Percentiles rank a stretch among this genome's conserved stretches.
These are phyloP conservation scores for Tachypleus tridentatus DNA, from an alignment of 1,140 invertebrate genomes.

Conservation along the genomic window DNA sequence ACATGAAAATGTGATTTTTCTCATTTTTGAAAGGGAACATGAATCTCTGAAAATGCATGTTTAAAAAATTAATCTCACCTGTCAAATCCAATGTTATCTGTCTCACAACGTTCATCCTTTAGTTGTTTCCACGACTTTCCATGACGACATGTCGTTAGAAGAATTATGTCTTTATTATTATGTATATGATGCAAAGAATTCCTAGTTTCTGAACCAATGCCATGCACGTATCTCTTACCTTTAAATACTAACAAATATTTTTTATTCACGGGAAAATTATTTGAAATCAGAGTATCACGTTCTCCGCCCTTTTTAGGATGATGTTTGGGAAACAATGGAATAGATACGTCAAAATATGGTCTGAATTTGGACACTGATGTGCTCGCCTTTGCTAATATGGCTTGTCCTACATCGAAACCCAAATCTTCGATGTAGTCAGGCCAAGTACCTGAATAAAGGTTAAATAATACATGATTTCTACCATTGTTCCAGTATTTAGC, in stretches of 20 bases:
- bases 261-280: conserved; percentile 69
- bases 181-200: conserved; percentile 97
- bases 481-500: conserved; percentile 79
- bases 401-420: conserved; percentile 84
- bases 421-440: conserved; percentile 89
- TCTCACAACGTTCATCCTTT: conserved; percentile 89
- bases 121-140: conserved; percentile 96
- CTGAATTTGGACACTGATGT: conserved; percentile 74
- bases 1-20: too few species aligned
- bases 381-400: conserved; percentile 93
- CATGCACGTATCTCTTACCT: conserved; percentile 74
- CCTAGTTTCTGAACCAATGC: conserved; percentile 94
- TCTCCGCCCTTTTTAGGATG: conserved; percentile 51
- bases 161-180: conserved; percentile 84
- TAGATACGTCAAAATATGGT: conserved; percentile 86
- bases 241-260: conserved; percentile 63
- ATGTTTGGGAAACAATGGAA: conserved; percentile 91
- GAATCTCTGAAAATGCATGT: too few species aligned
- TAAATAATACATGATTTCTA: conserved; percentile 94
- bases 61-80: conserved; percentile 47
- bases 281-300: conserved; percentile 58
- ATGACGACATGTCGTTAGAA: conserved; percentile 95
- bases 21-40: too few species aligned
- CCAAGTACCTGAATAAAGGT: conserved; percentile 98
- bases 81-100: conserved; percentile 94